Evolutionary conservation across 2,113 vertebrate genomes (phyloP), one percentile per base, ranked within the genome.

Genomic region (Climacteris rufus): DNA sequence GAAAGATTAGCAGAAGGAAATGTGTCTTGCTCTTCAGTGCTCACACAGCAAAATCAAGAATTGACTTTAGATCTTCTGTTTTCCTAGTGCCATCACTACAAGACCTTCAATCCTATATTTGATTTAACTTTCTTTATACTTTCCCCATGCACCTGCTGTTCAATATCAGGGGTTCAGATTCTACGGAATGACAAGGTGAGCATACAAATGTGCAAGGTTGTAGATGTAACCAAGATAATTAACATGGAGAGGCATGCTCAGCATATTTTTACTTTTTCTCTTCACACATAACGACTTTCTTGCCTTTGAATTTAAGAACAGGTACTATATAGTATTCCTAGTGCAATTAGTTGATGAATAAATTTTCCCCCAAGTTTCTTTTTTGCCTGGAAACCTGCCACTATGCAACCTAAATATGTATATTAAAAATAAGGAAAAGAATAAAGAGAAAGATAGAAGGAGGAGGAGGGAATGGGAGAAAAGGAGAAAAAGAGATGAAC

Each of bases 181-280:
- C 85, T 71, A 33, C 9, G 25, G 64, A 90, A 88, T 96, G 92
- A 96, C 85, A 94, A 90, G 72, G 56, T 86, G 86, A 96, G 79
- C 79, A 93, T 91, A 96, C 44, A 92, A 96, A 95, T 91, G 52
- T 92, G 56, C 59, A 78, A 86, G 76, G 64, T 40, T 91, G 71
- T 92, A 65, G 92, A 93, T 81, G 28, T 90, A 96, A 90, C 87
- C 56, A 86, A 71, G 85, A 88, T 90, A 96, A 96, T 96, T 94
- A 97, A 86, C 79, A 93, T 77, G 45, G 78, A 93, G 42, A 77
- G 42, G 56, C 85, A 91, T 40, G 79, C 75, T 94, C 87, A 96
- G 94, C 84, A 87, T 82, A 71, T 94, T 96, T 93, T 90, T 49
- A 33, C 42, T 65, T 92, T 85, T 93, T 65, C 76, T 61, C 70